A percentile compares a stretch with the other conserved stretches of the same genome.
These are phyloP conservation scores for Monoplex corrugatus DNA, from an alignment of 2,888 invertebrate genomes.

Conservation along the genomic window DNA sequence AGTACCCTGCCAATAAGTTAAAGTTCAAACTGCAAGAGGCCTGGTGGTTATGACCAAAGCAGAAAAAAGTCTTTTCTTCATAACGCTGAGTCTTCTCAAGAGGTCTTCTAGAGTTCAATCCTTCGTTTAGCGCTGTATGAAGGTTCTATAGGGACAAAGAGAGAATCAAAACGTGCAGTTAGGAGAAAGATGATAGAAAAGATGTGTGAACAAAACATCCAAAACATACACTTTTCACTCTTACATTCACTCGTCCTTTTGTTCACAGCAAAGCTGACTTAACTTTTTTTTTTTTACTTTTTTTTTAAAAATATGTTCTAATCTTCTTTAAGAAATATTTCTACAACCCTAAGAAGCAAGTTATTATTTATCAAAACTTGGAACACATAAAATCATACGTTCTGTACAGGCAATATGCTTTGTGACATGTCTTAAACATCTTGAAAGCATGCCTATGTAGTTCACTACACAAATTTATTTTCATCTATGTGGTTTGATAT, in stretches of 20 bases:
- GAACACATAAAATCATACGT: too few relatives aligned
- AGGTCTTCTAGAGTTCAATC: constrained; percentile 21
- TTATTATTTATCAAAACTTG: too few relatives aligned
- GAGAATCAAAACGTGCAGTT: neutral
- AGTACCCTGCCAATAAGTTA: neutral
- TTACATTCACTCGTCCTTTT: neutral
- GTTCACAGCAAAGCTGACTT: too few relatives aligned
- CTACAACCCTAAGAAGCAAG: too few relatives aligned
- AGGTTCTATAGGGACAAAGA: constrained; percentile 16
- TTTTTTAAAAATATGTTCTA: too few relatives aligned
- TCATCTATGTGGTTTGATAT: too few relatives aligned
- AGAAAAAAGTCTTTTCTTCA: neutral
- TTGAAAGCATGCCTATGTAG: too few relatives aligned
- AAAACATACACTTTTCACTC: neutral
- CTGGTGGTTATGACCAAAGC: neutral
- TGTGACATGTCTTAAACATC: too few relatives aligned
- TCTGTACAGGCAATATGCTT: too few relatives aligned
- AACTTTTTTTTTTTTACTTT: neutral
- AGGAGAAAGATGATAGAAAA: neutral
- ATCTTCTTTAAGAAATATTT: too few relatives aligned
- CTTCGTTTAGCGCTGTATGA: constrained; percentile 25
- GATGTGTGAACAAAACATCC: neutral
- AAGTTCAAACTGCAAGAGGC: neutral
- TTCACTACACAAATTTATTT: too few relatives aligned
- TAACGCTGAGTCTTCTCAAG: neutral